Evolutionary conservation across 2,113 vertebrate species (phyloP).

Genomic region (Ranitomeya variabilis): DNA sequence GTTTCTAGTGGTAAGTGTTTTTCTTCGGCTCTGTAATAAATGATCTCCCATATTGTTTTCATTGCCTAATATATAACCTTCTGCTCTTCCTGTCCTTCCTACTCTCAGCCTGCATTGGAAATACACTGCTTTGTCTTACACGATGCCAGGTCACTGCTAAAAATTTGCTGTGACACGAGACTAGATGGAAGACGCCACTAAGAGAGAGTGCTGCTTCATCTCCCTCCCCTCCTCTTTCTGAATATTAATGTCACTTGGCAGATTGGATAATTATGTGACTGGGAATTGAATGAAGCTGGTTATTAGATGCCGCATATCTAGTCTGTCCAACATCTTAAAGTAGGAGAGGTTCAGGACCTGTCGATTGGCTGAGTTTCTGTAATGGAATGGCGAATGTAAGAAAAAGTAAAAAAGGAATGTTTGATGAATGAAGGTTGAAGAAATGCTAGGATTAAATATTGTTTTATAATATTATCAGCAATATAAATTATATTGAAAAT

Average conservation of each 20-base stretch:
- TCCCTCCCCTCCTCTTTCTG: conserved; percentile 64
- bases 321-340: conserved; percentile 51
- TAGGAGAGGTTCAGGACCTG: conserved; percentile 16
- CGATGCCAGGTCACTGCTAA: conserved; percentile 27
- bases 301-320: conserved; percentile 69
- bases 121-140: conserved; percentile 54
- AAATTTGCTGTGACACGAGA: conserved; percentile 55
- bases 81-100: conserved; percentile 52
- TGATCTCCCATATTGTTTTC: neutral
- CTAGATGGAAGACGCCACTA: conserved; percentile 31
- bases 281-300: conserved; percentile 75
- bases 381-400: neutral
- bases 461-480: neutral
- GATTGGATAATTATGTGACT: conserved; percentile 77
- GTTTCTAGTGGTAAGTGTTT: neutral
- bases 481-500: neutral
- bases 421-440: neutral
- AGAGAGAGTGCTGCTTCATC: conserved; percentile 16
- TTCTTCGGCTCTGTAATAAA: neutral
- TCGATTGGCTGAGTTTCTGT: neutral
- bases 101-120: conserved; percentile 37
- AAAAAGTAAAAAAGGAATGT: neutral
- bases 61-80: conserved; percentile 35
- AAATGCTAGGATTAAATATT: neutral
- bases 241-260: conserved; percentile 74